These are phyloP conservation scores for Chrysemys picta DNA, from an alignment of 2,113 vertebrate genomes.

Conservation along the genomic window DNA sequence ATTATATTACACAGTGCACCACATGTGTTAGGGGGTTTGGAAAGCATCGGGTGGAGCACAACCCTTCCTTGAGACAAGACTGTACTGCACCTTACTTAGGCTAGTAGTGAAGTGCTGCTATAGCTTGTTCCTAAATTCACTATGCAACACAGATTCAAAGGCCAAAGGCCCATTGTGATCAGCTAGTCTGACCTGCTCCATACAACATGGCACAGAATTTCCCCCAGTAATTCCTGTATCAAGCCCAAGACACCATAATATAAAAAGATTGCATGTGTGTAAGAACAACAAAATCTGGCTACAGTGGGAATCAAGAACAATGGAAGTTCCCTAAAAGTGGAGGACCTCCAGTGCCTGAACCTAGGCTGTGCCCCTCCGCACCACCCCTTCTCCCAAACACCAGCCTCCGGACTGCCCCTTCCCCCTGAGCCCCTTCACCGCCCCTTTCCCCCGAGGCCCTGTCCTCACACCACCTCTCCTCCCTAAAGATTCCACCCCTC, in stretches of 20 bases:
- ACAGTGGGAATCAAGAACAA: background rate
- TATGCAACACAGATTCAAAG: background rate
- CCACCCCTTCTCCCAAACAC: background rate
- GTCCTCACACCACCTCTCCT: rapidly evolving
- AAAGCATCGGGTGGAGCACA: background rate
- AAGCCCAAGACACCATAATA: rapidly evolving
- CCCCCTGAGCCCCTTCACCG: too few species aligned
- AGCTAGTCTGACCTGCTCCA: rapidly evolving
- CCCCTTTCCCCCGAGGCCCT: background rate
- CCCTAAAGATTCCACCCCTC: too few species aligned
- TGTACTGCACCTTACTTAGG: background rate
- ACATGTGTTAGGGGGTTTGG: background rate
- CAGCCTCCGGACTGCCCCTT: background rate
- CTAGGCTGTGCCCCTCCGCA: background rate
- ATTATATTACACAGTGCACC: background rate
- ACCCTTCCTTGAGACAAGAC: background rate
- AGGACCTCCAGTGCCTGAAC: too few species aligned
- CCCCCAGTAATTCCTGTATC: background rate
- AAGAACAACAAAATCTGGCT: background rate
- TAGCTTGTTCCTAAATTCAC: background rate
- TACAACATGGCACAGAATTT: rapidly evolving
- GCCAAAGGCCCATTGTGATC: background rate
- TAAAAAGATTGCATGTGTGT: rapidly evolving
- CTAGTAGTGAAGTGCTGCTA: background rate
- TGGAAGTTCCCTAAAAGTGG: too few species aligned